Evolutionary conservation across 2,888 invertebrate species (phyloP), one percentile per base, ranked within the genome.

Genomic region (Amphipoea lucens): DNA sequence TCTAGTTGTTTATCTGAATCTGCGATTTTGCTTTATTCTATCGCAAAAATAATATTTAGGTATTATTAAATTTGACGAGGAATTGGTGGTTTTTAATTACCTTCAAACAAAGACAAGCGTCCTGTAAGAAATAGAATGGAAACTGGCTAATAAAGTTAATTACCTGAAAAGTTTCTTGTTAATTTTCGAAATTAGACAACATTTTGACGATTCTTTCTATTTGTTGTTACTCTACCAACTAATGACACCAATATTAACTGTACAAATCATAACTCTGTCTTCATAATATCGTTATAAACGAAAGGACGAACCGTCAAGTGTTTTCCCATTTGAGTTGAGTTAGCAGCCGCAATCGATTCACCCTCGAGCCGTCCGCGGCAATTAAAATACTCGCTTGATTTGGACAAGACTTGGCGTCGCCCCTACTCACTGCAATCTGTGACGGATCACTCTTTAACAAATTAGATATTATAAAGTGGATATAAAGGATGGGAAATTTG

Each of bases 321-420:
- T 65, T 29, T 57, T 67, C 14, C 12, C 45, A 77, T 48, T 51
- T 51, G 36, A 40, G 23, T 62, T 48, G 29, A 54, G 5, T 51
- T 48, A 63, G 40, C 67, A 48, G 65, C 40, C 48, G 12, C 62
- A 60, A 68, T 74, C 40, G 51, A 68, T 65, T 81, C 67, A 57
- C 77, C 70, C 73, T 67, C 48, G 54, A 45, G 54, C 17, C 48
- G 23, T 78, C 36, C 62, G 62, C 54, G 67, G 20, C 81, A 69
- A 85, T 85, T 85, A 74, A 72, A 84, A 76, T 77, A 65, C 74
- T 81, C 62, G 40, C 62, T 63, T 45, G 51, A 81, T 81, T 81
- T 73, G 60, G 69, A 74, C 65, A 69, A 40, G 65, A 77, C 29
- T 74, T 72, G 81, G 67, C 74, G 57, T 57, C 69, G 12, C 60